phyloP scores from a whole-genome alignment of 2,888 invertebrate species.

The Drosophila atripex region DNA sequence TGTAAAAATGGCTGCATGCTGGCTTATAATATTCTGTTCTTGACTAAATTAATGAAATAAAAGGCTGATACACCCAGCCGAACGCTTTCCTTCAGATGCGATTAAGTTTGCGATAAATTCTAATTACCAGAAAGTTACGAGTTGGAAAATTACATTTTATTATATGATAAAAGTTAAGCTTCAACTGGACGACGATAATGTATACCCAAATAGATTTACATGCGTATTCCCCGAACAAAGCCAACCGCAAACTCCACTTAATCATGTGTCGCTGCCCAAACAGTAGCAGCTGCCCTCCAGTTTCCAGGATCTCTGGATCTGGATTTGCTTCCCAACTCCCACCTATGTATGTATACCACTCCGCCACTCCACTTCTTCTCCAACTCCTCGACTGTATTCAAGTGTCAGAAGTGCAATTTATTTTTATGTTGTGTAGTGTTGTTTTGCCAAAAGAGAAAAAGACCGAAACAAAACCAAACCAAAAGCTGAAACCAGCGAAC shows the following conservation, averaged over 20 bases:
- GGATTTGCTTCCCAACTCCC: constrained; percentile 1
- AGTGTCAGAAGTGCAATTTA: constrained; percentile 80
- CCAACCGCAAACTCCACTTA: constrained; percentile 76
- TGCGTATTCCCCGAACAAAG: constrained; percentile 72
- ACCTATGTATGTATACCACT: neutral
- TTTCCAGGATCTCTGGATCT: neutral
- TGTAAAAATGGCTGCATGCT: constrained; percentile 32
- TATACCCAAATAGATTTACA: constrained; percentile 77
- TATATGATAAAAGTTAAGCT: constrained; percentile 80
- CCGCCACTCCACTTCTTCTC: constrained; percentile 1
- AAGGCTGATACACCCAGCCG: constrained; percentile 7
- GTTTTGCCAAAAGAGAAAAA: constrained; percentile 51
- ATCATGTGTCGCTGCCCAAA: constrained; percentile 68
- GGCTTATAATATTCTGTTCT: constrained; percentile 57
- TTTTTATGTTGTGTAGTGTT: constrained; percentile 75
- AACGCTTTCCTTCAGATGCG: constrained; percentile 52
- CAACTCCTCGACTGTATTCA: constrained; percentile 63
- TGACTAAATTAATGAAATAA: constrained; percentile 52
- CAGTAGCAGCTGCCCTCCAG: constrained; percentile 9
- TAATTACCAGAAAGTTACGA: constrained; percentile 79
- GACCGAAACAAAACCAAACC: constrained; percentile 24
- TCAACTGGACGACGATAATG: constrained; percentile 79
- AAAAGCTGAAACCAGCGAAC: constrained; percentile 44
- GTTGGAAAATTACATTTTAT: constrained; percentile 80
- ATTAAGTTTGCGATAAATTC: constrained; percentile 78